A percentile compares a stretch with the other conserved stretches of the same genome.
Evolutionary conservation across 2,888 invertebrate genomes (phyloP).

Genomic region (Metacarcinus magister): DNA sequence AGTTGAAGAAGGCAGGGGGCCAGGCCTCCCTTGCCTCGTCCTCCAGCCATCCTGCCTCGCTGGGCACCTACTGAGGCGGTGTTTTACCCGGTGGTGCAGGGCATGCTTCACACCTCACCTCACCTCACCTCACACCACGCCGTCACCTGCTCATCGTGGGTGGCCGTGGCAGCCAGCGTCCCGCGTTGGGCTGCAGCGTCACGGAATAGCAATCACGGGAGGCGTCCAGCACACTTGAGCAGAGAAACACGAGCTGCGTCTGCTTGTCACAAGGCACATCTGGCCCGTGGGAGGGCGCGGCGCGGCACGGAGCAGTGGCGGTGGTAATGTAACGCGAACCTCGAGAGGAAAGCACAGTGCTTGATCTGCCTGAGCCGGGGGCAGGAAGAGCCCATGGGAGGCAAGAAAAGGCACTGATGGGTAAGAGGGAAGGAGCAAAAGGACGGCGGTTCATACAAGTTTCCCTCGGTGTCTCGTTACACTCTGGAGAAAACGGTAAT

Average conservation of each 20-base stretch:
- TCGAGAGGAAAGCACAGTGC: not conserved
- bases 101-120: not conserved
- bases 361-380: not conserved
- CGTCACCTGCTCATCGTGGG: not conserved
- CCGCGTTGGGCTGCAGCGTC: not conserved
- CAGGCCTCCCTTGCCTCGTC: conserved; percentile 47
- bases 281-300: not conserved
- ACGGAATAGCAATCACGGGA: not conserved
- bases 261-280: conserved; percentile 20
- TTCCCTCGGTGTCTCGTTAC: conserved; percentile 43
- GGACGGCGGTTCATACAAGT: conserved; percentile 5
- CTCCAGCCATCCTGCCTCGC: not conserved
- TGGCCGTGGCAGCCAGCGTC: not conserved
- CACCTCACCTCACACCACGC: no score
- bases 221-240: not conserved
- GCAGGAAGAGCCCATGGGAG: not conserved
- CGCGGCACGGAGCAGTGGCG: not conserved
- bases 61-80: not conserved
- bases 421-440: not conserved
- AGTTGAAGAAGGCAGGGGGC: conserved; percentile 34
- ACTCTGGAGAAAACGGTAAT: not conserved
- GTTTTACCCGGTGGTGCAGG: not conserved
- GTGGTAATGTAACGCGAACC: not conserved
- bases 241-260: not conserved
- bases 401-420: conserved; percentile 18